phyloP scores from a whole-genome alignment of 1,140 invertebrate genomes.

The Scaptomyza graminum region DNA sequence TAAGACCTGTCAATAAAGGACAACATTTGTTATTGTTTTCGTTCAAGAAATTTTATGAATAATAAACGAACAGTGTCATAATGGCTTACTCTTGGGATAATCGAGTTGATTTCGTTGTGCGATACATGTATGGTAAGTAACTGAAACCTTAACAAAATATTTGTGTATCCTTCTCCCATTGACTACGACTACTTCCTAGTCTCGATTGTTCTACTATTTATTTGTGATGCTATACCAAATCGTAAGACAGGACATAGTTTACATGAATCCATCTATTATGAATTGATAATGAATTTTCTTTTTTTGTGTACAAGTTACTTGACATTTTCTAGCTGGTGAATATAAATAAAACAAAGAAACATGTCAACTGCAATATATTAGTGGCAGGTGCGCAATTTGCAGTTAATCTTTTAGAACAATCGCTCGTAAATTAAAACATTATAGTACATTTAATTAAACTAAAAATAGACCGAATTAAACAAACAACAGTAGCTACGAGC shows the following conservation, averaged over 20 bases:
- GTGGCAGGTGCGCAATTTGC: neutral
- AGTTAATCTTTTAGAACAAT: constrained; percentile 1
- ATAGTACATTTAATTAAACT: constrained; percentile 2
- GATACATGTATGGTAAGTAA: constrained; percentile 90
- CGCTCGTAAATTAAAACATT: constrained; percentile 1
- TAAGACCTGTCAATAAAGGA: constrained; percentile 29
- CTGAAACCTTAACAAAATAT: neutral
- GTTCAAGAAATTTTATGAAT: constrained; percentile 53
- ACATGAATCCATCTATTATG: neutral
- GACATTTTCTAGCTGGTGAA: neutral
- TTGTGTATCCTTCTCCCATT: neutral
- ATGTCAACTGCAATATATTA: neutral
- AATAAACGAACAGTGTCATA: constrained; percentile 44
- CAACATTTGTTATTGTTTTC: constrained; percentile 26
- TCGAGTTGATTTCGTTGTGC: constrained; percentile 91
- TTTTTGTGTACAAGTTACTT: neutral
- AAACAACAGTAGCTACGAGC: constrained; percentile 31
- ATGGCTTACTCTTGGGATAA: constrained; percentile 90
- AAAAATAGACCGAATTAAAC: constrained; percentile 19
- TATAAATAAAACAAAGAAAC: neutral
- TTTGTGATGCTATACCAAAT: too few species aligned
- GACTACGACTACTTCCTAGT: neutral
- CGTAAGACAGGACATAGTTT: too few species aligned
- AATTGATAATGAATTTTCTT: neutral
- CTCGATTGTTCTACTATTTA: too few species aligned